Evolutionary conservation across 2,797 vertebrate species (phyloP), one percentile per base, ranked within the genome.

Genomic region (Myotis myotis): DNA sequence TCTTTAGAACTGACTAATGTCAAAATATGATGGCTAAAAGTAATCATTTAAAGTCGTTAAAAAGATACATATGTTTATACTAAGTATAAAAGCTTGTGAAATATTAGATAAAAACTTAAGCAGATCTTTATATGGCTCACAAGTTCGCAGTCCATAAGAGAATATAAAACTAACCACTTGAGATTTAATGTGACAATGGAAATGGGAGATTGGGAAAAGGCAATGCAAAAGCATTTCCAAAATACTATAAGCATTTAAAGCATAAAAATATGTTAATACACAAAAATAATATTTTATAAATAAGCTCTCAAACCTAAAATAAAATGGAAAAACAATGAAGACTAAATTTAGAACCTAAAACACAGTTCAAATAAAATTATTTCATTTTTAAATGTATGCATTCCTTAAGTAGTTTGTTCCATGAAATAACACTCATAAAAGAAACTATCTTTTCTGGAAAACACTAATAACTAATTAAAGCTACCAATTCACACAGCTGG

Each of bases 391-490:
- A 93, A 83, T 94, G 60, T 23, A 74, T 36, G 23, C 12, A 74
- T 94, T 72, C 6, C 60, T 94, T 80, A 68, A 91, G 64, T 23
- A 78, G 22, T 62, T 80, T 93, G 80, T 74, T 92, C 19, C 47
- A 44, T 38, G 38, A 89, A 89, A 81, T 87, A 86, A 86, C n/a
- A 79, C n/a, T 87, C 91, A 53, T 76, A 95, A 93, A 36, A 76
- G 72, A 91, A 96, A 85, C n/a, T 44, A 23, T 87, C 30, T 93
- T 93, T 94, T 72, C 76, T 93, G 55, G 71, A 89, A 93, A 96
- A 93, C 76, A 95, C 72, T 92, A 94, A 95, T 93, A 95, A 87
- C 92, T 95, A 89, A 93, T 95, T 95, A 96, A 95, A 94, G 60
- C 41, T 92, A 89, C 90, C 72, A 93, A 78, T 84, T 96, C 81